Conservation (phyloP, 2,888 invertebrate genomes). For the Zootermopsis nevadensis region DNA sequence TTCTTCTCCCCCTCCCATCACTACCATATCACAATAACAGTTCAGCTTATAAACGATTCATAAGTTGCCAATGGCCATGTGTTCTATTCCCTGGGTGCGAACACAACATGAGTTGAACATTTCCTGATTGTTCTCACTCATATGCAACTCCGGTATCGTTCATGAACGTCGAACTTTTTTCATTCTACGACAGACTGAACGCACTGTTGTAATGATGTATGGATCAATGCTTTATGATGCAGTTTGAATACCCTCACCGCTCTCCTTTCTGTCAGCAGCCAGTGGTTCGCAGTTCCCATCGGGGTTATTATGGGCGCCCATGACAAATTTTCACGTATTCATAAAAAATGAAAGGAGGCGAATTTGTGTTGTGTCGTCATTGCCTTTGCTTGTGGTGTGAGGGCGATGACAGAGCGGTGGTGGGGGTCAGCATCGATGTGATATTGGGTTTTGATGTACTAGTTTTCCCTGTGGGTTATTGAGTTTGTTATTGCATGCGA, state of each 20-base stretch:
- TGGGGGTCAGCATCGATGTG: slow-evolving; percentile 26
- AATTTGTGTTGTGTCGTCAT: slow-evolving; percentile 49
- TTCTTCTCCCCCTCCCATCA: slow-evolving; percentile 39
- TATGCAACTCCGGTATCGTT: not conserved
- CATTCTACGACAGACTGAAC: not conserved
- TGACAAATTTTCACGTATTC: slow-evolving; percentile 52
- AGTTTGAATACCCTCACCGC: slow-evolving; percentile 22
- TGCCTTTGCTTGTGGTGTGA: slow-evolving; percentile 22
- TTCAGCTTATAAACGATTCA: not conserved
- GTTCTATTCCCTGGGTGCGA: not conserved
- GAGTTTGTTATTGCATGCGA: slow-evolving; percentile 27
- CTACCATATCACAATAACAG: not conserved
- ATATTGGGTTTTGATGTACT: slow-evolving; percentile 42
- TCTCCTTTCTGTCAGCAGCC: slow-evolving; percentile 30
- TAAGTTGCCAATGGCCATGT: not conserved
- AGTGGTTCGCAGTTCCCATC: slow-evolving; percentile 44
- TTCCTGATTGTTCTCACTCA: not conserved
- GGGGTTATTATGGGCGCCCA: slow-evolving; percentile 48
- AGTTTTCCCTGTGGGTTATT: slow-evolving; percentile 21
- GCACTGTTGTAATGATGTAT: not conserved
- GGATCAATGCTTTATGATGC: slow-evolving; percentile 34
- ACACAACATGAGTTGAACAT: not conserved
- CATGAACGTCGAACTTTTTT: too few species aligned
- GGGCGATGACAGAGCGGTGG: slow-evolving; percentile 18
- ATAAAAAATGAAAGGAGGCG: slow-evolving; percentile 47